Evolutionary conservation across 2,797 vertebrate genomes (phyloP), one percentile per base, ranked within the genome.

Genomic region (Enteromius mattozi): DNA sequence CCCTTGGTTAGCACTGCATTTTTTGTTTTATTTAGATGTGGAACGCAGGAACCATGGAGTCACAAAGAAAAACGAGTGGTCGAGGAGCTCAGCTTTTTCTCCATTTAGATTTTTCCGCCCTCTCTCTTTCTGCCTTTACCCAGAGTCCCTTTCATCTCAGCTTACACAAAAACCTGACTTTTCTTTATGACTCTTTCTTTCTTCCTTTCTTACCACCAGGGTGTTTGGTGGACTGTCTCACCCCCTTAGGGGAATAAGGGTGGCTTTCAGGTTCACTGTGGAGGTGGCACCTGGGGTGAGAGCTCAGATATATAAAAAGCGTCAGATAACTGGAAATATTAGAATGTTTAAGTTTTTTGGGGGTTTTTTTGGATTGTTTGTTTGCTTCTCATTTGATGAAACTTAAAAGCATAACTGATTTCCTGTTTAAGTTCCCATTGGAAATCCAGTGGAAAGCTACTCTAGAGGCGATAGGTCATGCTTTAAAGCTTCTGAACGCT

Each of bases 131-230:
- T 51, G 80, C 75, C 78, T 88, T 86, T 75, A 76, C 83, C 80
- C 82, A 78, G 75, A 82, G 80, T 87, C 83, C 71, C 87, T 89
- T 92, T 91, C 86, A 89, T 89, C 86, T 91, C 84, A 33, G 61
- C 86, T 88, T 82, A 80, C 56, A 86, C 85, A 86, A 86, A 87
- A 79, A 69, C 66, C 56, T 49, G 66, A 75, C 79, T 65, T 80
- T 72, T 86, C 81, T 85, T 82, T 85, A 82, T 86, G 65, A 65
- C 61, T 79, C 66, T 83, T 66, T 59, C 61, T 75, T 63, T 69
- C 78, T 85, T 87, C 63, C 74, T 78, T 85, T 82, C 63, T 80
- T 77, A 79, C 82, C 81, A 87, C 63, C 79, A 87, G 69, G 65
- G 61, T 70, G 83, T 83, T 81, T 85, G 88, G 85, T 85, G 82